A percentile compares a stretch with the other conserved stretches of the same genome.
Evolutionary conservation across 2,888 invertebrate species (phyloP).

Genomic region (Peribatodes rhomboidaria): DNA sequence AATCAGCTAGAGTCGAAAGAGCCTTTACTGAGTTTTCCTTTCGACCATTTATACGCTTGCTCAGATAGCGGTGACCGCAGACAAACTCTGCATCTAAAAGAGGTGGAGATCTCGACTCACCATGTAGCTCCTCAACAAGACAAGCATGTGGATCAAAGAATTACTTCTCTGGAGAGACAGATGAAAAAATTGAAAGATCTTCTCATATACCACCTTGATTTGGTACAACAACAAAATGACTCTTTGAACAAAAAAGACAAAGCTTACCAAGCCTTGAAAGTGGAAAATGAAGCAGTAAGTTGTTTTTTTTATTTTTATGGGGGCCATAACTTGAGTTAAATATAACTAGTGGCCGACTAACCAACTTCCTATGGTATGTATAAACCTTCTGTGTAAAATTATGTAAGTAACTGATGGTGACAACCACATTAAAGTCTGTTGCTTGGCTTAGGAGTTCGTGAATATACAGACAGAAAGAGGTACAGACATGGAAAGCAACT

Average conservation of each 20-base stretch:
- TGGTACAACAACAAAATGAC: conserved; percentile 96
- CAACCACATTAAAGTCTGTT: no score
- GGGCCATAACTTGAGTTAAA: no score
- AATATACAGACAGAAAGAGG: no score
- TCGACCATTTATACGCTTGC: conserved; percentile 91
- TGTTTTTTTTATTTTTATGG: no score
- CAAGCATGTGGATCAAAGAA: conserved; percentile 67
- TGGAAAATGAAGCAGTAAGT: conserved; percentile 93
- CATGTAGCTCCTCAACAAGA: conserved; percentile 64
- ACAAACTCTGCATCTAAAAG: conserved; percentile 70
- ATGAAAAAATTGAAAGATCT: conserved; percentile 92
- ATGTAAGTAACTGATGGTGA: no score
- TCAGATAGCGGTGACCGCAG: conserved; percentile 72
- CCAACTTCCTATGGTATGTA: no score
- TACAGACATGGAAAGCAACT: no score
- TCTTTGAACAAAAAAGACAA: conserved; percentile 93
- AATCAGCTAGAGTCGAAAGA: conserved; percentile 82
- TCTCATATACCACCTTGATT: conserved; percentile 93
- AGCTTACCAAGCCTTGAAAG: conserved; percentile 89
- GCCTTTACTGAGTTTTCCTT: conserved; percentile 87
- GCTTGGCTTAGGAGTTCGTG: no score
- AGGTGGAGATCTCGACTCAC: conserved; percentile 72
- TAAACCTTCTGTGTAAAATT: no score
- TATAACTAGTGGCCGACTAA: no score
- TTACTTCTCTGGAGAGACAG: conserved; percentile 80